phyloP scores from a whole-genome alignment of 2,113 vertebrate genomes.

The Suricata suricatta region DNA sequence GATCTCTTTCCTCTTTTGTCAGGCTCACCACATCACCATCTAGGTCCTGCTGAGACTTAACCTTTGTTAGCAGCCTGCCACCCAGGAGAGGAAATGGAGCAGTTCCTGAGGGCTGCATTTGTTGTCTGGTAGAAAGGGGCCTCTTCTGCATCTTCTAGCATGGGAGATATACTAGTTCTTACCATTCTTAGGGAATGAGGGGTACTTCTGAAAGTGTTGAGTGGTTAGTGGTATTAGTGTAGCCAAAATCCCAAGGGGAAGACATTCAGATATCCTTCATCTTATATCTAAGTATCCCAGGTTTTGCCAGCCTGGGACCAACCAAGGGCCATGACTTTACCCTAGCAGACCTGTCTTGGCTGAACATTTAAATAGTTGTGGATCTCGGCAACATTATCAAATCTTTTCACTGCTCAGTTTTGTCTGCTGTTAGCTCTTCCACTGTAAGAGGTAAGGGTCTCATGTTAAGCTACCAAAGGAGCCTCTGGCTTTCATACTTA shows the following conservation, averaged over 20 bases:
- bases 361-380: not conserved
- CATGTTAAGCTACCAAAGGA: not conserved
- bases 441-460: not conserved
- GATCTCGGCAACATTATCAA: not conserved
- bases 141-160: not conserved
- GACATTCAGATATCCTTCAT: not conserved
- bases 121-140: not conserved
- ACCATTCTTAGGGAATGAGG: not conserved
- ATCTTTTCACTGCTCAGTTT: not conserved
- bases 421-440: not conserved
- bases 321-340: not conserved
- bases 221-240: not conserved
- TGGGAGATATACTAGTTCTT: not conserved
- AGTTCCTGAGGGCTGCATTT: not conserved
- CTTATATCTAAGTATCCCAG: not conserved
- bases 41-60: not conserved
- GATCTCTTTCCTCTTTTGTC: not conserved
- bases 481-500: not conserved
- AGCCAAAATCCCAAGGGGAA: not conserved
- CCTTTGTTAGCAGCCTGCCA: not conserved
- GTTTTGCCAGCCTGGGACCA: not conserved
- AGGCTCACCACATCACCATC: too few species aligned
- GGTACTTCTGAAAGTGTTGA: not conserved
- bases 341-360: not conserved
- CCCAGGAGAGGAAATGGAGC: not conserved